phyloP scores from a whole-genome alignment of 2,113 vertebrate species.

The human region DNA sequence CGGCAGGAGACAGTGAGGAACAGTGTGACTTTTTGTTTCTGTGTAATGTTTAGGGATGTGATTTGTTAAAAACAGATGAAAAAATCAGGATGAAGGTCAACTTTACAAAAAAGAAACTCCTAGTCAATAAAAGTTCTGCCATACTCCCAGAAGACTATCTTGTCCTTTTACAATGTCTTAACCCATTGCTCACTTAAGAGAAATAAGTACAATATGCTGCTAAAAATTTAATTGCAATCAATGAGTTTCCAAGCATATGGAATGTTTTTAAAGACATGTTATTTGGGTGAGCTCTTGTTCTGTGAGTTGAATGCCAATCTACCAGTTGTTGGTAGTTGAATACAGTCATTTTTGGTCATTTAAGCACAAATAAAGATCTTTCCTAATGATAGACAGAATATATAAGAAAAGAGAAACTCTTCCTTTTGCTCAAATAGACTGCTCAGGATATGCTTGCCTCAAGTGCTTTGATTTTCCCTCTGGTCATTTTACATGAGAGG shows the following conservation, averaged over 20 bases:
- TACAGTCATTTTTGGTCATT: neutral
- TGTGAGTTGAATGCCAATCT: neutral
- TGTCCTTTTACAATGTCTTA: neutral
- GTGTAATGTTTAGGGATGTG: neutral
- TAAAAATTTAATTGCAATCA: neutral
- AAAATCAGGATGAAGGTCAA: neutral
- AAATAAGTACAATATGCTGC: neutral
- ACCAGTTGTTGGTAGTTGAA: neutral
- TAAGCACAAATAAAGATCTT: neutral
- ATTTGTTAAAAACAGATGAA: slow-evolving; percentile 35
- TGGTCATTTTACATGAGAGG: slow-evolving; percentile 65
- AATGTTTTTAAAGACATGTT: neutral
- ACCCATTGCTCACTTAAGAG: neutral
- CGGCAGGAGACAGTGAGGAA: neutral
- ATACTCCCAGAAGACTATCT: slow-evolving; percentile 1
- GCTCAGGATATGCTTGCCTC: slow-evolving; percentile 47
- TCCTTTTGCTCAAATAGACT: neutral
- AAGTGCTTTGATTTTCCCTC: slow-evolving; percentile 68
- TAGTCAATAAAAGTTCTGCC: neutral
- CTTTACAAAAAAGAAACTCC: slow-evolving; percentile 4
- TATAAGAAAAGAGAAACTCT: neutral
- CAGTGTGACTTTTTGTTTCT: neutral
- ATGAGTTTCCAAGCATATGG: neutral
- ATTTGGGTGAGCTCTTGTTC: neutral
- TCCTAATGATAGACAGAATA: neutral